These are phyloP conservation scores for Phrynocephalus versicolor DNA, from an alignment of 2,113 vertebrate species.

Conservation along the genomic window DNA sequence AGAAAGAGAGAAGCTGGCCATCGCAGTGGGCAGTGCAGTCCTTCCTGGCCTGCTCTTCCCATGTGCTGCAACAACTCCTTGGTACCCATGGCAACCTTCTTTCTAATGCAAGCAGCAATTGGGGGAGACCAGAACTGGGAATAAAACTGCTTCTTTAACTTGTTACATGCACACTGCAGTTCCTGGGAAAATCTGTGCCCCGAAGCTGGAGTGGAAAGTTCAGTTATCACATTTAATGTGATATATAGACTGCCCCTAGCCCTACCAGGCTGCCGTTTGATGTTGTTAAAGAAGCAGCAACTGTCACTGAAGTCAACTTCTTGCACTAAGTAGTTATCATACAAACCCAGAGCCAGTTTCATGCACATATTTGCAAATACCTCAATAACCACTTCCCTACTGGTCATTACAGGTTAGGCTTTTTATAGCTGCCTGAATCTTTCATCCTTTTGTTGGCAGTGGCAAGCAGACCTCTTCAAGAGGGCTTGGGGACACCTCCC, in stretches of 20 bases:
- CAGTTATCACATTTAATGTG: background rate
- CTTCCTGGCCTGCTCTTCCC: no score
- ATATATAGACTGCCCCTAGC: background rate
- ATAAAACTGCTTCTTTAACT: background rate
- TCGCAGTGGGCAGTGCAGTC: no score
- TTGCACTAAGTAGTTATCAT: background rate
- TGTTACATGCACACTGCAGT: background rate
- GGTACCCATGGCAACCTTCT: background rate
- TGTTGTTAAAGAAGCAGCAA: background rate
- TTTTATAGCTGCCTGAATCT: background rate
- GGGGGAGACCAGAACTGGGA: background rate
- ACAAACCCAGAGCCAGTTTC: background rate
- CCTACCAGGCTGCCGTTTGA: background rate
- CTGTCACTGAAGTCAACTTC: background rate
- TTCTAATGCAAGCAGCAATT: background rate
- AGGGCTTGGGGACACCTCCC: no score
- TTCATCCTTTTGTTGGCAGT: no score
- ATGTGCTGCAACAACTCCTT: background rate
- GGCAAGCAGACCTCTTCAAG: no score
- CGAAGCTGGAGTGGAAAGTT: background rate
- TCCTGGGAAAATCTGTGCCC: no score
- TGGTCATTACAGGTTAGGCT: no score
- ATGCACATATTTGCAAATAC: background rate
- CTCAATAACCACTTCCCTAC: background rate
- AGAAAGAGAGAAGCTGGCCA: no score